A percentile compares a stretch with the other conserved stretches of the same genome.
Conservation (phyloP, 2,797 vertebrate species). For the Molossus alvarezi region DNA sequence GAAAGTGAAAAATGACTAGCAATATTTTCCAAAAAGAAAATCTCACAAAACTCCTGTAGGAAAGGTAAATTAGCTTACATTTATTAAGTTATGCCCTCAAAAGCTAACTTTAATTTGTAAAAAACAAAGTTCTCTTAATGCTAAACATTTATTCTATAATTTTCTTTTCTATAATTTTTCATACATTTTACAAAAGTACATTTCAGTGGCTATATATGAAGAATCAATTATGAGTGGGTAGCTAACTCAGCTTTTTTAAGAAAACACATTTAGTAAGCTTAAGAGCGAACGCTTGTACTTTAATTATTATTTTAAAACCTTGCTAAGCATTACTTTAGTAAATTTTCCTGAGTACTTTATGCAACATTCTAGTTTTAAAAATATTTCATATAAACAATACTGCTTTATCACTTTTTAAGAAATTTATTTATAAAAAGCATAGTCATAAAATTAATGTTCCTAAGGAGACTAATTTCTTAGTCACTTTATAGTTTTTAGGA, state of each 20-base stretch:
- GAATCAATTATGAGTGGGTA: slow-evolving; percentile 3
- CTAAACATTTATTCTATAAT: neutral
- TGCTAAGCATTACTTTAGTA: neutral
- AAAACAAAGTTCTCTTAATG: neutral
- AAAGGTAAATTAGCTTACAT: slow-evolving; percentile 20
- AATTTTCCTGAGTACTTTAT: slow-evolving; percentile 1
- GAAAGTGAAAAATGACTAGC: slow-evolving; percentile 35
- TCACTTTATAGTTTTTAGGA: slow-evolving; percentile 52
- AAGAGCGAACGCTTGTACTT: neutral
- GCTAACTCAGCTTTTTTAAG: slow-evolving; percentile 6
- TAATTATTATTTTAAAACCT: slow-evolving; percentile 53
- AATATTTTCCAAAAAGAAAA: slow-evolving; percentile 51
- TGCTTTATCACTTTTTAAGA: neutral
- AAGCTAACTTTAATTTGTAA: slow-evolving; percentile 25
- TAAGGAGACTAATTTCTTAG: slow-evolving; percentile 34
- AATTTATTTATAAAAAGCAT: slow-evolving; percentile 5
- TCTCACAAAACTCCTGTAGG: neutral
- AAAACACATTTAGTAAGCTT: neutral
- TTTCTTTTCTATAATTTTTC: slow-evolving; percentile 29
- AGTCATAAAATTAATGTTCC: slow-evolving; percentile 30
- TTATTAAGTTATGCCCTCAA: neutral
- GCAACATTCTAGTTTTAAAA: neutral
- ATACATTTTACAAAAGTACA: slow-evolving; percentile 33
- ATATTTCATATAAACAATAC: slow-evolving; percentile 16
- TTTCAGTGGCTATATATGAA: neutral